Conservation (phyloP, 2,888 invertebrate species). For the Ischnura elegans region DNA sequence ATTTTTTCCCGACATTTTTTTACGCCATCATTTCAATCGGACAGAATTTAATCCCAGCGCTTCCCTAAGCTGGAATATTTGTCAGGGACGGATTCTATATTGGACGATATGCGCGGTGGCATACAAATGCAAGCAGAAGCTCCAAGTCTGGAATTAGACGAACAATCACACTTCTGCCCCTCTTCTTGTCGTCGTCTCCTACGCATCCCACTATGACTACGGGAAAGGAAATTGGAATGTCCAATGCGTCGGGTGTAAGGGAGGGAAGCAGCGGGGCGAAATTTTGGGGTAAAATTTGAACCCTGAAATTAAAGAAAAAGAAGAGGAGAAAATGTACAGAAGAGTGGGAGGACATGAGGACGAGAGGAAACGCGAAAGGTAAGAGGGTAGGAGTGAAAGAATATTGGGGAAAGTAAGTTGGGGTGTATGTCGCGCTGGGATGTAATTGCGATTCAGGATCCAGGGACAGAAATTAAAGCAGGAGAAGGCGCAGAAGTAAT, state of each 20-base stretch:
- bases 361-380: background rate
- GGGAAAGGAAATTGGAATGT: background rate
- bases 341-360: too few relatives aligned
- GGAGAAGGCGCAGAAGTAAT: background rate
- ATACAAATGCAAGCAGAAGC: background rate
- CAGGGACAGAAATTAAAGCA: slow-evolving; percentile 6
- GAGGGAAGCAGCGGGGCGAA: background rate
- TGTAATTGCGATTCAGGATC: slow-evolving; percentile 13
- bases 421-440: background rate
- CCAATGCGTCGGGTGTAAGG: background rate
- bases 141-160: background rate
- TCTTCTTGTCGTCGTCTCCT: background rate
- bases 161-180: background rate
- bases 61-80: too few relatives aligned
- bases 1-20: too few relatives aligned
- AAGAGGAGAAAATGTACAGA: background rate
- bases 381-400: background rate
- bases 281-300: background rate
- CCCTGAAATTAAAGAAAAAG: background rate
- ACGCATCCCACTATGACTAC: background rate
- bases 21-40: too few relatives aligned
- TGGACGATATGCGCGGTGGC: background rate
- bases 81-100: background rate
- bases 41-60: too few relatives aligned
- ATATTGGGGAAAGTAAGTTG: background rate